Evolutionary conservation across 2,888 invertebrate genomes (phyloP).

Genomic region (Exephanes ischioxanthus): DNA sequence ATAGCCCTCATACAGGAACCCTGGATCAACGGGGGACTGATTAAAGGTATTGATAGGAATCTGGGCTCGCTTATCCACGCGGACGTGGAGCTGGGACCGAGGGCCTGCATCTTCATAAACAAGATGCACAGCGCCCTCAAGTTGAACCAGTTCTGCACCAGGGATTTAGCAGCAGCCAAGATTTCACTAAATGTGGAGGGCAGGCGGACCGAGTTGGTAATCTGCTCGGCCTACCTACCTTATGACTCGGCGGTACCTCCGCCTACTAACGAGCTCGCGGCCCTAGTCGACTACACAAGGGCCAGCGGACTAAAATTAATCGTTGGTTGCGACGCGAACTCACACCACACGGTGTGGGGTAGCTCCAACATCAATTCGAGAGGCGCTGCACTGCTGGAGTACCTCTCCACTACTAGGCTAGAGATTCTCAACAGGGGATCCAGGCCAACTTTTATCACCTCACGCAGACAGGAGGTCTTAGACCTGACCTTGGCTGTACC

Average conservation of each 20-base stretch:
- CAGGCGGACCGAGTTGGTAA: not conserved
- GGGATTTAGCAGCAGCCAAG: conserved; percentile 35
- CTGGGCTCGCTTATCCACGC: not conserved
- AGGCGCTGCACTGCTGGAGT: conserved; percentile 43
- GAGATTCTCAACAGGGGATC: conserved; percentile 37
- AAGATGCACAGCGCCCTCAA: conserved; percentile 16
- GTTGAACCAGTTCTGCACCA: conserved; percentile 34
- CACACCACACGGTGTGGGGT: conserved; percentile 46
- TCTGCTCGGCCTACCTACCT: conserved; percentile 27
- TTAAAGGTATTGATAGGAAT: conserved; percentile 15
- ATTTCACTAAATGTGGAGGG: not conserved
- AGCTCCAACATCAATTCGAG: conserved; percentile 38
- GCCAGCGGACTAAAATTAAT: conserved; percentile 15
- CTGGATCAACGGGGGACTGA: conserved; percentile 30
- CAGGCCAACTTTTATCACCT: conserved; percentile 47
- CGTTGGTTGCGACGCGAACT: conserved; percentile 46
- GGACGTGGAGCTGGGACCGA: conserved; percentile 14
- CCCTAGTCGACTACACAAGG: conserved; percentile 26
- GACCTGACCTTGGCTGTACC: conserved; percentile 33
- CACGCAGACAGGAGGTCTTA: conserved; percentile 36
- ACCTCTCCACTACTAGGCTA: conserved; percentile 3
- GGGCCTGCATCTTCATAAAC: conserved; percentile 42
- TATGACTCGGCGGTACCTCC: conserved; percentile 26
- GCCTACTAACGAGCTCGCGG: not conserved
- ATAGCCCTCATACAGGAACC: conserved; percentile 58